phyloP scores from a whole-genome alignment of 2,113 vertebrate species.

The Oncorhynchus masou region DNA sequence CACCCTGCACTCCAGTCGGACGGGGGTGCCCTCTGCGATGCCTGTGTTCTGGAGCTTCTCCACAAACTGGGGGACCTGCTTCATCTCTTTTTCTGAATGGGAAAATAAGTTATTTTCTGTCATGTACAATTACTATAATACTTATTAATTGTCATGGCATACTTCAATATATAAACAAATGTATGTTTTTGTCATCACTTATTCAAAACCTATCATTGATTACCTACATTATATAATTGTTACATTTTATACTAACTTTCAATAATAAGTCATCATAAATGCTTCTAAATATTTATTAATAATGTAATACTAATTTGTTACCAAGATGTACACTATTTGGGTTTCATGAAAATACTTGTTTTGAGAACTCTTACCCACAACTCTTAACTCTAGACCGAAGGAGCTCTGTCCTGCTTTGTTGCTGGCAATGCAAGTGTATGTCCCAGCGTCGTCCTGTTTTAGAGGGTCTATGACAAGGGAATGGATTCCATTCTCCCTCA shows the following conservation, averaged over 20 bases:
- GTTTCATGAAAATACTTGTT: too few species aligned
- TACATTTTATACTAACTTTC: too few species aligned
- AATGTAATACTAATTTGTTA: too few species aligned
- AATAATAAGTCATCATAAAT: too few species aligned
- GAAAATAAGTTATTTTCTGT: conserved; percentile 17
- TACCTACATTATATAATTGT: too few species aligned
- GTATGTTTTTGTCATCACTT: too few species aligned
- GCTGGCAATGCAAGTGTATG: conserved; percentile 90
- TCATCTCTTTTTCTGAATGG: conserved; percentile 85
- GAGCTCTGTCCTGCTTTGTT: conserved; percentile 96
- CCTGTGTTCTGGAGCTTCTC: conserved; percentile 96
- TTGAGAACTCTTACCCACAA: conserved; percentile 82
- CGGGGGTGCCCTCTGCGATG: conserved; percentile 86
- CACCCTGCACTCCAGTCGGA: conserved; percentile 88
- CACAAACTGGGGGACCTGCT: conserved; percentile 86
- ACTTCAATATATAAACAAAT: too few species aligned
- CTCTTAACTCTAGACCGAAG: conserved; percentile 86
- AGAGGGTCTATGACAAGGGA: conserved; percentile 93
- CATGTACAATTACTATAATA: too few species aligned
- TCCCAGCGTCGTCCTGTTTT: conserved; percentile 83
- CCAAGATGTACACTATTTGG: too few species aligned
- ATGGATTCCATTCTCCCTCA: conserved; percentile 91
- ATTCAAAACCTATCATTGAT: too few species aligned
- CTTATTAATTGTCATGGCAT: too few species aligned
- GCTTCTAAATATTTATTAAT: too few species aligned